Percentiles rank a stretch among this genome's conserved stretches.
These are phyloP conservation scores for Leptoclinus maculatus DNA, from an alignment of 2,797 vertebrate genomes.

Conservation along the genomic window DNA sequence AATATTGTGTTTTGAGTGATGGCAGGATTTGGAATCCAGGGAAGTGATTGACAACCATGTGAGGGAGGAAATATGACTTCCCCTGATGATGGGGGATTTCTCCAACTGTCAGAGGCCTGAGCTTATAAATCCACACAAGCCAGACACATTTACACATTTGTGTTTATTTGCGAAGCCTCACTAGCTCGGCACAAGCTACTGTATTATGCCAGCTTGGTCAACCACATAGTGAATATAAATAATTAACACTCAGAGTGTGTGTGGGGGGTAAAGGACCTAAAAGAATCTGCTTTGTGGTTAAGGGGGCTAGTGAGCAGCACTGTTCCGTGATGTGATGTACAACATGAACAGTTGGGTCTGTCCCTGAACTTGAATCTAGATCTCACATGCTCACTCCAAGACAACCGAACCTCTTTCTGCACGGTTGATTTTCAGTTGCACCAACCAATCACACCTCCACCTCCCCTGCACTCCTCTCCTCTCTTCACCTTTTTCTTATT, in stretches of 20 bases:
- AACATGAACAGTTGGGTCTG: slow-evolving; percentile 26
- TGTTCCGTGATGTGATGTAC: slow-evolving; percentile 24
- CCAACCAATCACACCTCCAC: background rate
- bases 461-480: slow-evolving; percentile 9
- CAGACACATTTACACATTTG: background rate
- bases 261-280: background rate
- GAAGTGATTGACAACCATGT: slow-evolving; percentile 29
- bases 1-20: slow-evolving; percentile 27
- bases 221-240: slow-evolving; percentile 12
- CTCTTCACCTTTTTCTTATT: background rate
- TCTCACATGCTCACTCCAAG: slow-evolving; percentile 16
- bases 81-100: slow-evolving; percentile 23
- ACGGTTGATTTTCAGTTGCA: slow-evolving; percentile 20
- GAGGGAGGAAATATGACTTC: slow-evolving; percentile 24
- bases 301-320: slow-evolving; percentile 8
- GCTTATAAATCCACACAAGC: background rate
- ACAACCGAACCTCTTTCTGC: slow-evolving; percentile 2
- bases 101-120: slow-evolving; percentile 13
- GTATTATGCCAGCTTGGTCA: slow-evolving; percentile 2
- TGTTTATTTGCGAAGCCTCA: background rate
- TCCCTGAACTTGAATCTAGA: slow-evolving; percentile 30
- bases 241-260: background rate
- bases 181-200: background rate
- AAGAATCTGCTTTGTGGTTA: background rate
- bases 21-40: slow-evolving; percentile 23